A percentile compares a stretch with the other conserved stretches of the same genome.
Evolutionary conservation across 2,888 invertebrate genomes (phyloP).

Genomic region (Agrochola macilenta): DNA sequence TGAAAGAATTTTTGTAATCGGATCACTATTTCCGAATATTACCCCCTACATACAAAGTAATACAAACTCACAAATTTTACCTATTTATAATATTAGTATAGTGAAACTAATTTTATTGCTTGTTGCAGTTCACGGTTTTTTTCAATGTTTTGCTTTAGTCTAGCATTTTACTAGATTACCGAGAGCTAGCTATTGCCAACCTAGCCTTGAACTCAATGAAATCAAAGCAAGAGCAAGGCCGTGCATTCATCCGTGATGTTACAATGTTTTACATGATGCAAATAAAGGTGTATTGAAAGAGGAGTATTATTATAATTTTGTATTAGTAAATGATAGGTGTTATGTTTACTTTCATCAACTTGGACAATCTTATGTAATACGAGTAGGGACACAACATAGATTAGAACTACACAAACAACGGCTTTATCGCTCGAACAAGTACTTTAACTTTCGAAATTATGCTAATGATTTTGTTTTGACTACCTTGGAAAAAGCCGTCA

Average conservation of each 20-base stretch:
- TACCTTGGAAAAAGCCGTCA: background rate
- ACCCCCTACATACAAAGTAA: too few relatives aligned
- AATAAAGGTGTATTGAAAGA: background rate
- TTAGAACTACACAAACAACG: background rate
- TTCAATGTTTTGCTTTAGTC: background rate
- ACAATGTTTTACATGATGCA: background rate
- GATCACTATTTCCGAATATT: background rate
- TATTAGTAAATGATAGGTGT: background rate
- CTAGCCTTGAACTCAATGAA: slow-evolving; percentile 26
- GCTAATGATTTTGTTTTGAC: background rate
- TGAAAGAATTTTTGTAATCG: background rate
- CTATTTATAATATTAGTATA: background rate
- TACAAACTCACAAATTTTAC: too few relatives aligned
- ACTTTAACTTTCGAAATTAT: background rate
- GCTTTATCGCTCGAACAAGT: background rate
- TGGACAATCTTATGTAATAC: background rate
- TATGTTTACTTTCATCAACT: background rate
- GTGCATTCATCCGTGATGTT: slow-evolving; percentile 25
- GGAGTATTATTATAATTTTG: background rate
- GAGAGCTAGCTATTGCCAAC: background rate
- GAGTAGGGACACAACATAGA: background rate
- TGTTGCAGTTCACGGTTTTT: background rate
- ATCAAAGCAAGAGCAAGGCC: slow-evolving; percentile 7
- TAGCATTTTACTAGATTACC: background rate
- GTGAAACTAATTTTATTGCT: background rate